Conservation (phyloP, 2,888 invertebrate genomes). For the Thymelicus lineola region DNA sequence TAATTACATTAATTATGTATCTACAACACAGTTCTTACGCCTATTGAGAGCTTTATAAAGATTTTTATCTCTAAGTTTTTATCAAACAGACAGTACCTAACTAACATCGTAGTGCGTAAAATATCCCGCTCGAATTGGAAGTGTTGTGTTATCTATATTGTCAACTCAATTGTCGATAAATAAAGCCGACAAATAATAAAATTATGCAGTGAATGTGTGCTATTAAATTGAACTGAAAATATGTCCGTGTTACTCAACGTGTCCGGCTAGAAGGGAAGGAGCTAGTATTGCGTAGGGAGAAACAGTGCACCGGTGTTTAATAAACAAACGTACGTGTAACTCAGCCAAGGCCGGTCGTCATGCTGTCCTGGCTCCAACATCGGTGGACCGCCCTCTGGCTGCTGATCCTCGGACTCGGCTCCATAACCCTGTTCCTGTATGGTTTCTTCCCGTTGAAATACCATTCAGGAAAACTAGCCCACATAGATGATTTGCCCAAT, state of each 20-base stretch:
- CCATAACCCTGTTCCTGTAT: slow-evolving; percentile 81
- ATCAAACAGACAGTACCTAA: no score
- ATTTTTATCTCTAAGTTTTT: no score
- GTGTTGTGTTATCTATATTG: background rate
- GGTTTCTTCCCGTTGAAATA: slow-evolving; percentile 87
- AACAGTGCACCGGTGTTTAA: slow-evolving; percentile 13
- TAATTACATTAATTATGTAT: no score
- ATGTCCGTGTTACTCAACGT: slow-evolving; percentile 29
- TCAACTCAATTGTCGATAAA: slow-evolving; percentile 8
- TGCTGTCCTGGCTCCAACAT: slow-evolving; percentile 73
- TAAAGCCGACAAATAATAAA: slow-evolving; percentile 11
- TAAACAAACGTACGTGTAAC: slow-evolving; percentile 2
- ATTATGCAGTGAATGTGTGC: background rate
- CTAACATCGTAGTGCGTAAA: no score
- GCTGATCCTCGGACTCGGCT: slow-evolving; percentile 65
- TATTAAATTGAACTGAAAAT: slow-evolving; percentile 2
- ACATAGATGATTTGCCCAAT: slow-evolving; percentile 81
- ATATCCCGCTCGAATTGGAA: background rate
- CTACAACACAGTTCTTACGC: no score
- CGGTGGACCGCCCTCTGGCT: slow-evolving; percentile 77
- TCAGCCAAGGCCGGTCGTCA: slow-evolving; percentile 46
- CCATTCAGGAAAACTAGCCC: slow-evolving; percentile 77
- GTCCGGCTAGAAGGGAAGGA: slow-evolving; percentile 37
- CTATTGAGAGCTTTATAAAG: no score
- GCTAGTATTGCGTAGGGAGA: slow-evolving; percentile 33